These are phyloP conservation scores for Gephyroberyx darwinii DNA, from an alignment of 2,797 vertebrate genomes.

Conservation along the genomic window DNA sequence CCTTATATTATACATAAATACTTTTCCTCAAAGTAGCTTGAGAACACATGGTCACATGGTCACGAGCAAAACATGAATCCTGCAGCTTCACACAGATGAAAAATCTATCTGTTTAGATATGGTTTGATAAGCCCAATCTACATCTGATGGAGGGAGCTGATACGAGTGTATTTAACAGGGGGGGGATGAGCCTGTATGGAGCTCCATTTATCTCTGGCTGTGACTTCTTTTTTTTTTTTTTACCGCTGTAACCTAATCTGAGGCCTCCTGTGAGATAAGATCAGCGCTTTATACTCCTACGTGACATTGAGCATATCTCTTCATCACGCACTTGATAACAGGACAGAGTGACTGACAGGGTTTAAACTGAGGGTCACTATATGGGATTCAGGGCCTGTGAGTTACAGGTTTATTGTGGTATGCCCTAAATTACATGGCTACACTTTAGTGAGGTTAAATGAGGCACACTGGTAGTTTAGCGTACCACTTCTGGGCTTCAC, in stretches of 20 bases:
- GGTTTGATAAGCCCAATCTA: slow-evolving; percentile 37
- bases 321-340: slow-evolving; percentile 58
- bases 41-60: slow-evolving; percentile 1
- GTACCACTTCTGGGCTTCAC: slow-evolving; percentile 31
- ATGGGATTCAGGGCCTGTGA: slow-evolving; percentile 20
- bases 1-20: slow-evolving; percentile 39
- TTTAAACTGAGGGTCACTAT: slow-evolving; percentile 52
- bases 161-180: slow-evolving; percentile 30
- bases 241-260: slow-evolving; percentile 75
- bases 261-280: slow-evolving; percentile 71
- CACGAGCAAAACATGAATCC: slow-evolving; percentile 11
- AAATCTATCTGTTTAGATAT: slow-evolving; percentile 26
- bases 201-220: slow-evolving; percentile 51
- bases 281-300: slow-evolving; percentile 67
- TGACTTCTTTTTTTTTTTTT: slow-evolving; percentile 65
- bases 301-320: slow-evolving; percentile 65
- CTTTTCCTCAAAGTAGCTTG: slow-evolving; percentile 17
- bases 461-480: slow-evolving; percentile 19
- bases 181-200: slow-evolving; percentile 46
- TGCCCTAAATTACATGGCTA: slow-evolving; percentile 60
- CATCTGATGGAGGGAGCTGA: slow-evolving; percentile 38
- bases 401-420: slow-evolving; percentile 40
- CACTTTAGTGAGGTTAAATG: slow-evolving; percentile 19
- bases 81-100: slow-evolving; percentile 10
- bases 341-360: slow-evolving; percentile 65